phyloP scores from a whole-genome alignment of 1,140 invertebrate species.

The Oscheius sp. region DNA sequence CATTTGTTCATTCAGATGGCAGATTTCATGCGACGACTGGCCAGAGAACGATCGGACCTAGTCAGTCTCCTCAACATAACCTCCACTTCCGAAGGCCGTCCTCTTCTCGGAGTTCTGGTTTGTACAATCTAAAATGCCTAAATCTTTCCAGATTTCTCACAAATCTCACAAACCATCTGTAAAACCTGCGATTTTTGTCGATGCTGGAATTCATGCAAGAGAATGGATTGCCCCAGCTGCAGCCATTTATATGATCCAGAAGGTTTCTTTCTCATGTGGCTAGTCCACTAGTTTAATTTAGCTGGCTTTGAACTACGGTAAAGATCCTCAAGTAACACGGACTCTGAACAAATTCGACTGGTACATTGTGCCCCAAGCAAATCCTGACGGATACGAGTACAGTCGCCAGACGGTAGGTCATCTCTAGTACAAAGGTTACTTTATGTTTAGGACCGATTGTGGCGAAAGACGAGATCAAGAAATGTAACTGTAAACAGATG shows the following conservation, averaged over 20 bases:
- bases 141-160: constrained; percentile 26
- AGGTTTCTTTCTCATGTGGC: constrained; percentile 19
- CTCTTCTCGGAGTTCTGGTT: constrained; percentile 50
- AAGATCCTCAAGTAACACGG: constrained; percentile 56
- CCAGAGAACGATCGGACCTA: constrained; percentile 38
- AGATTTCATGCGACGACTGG: constrained; percentile 43
- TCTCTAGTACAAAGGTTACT: neutral
- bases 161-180: constrained; percentile 4
- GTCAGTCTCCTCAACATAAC: constrained; percentile 49
- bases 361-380: constrained; percentile 68
- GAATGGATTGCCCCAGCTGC: constrained; percentile 63
- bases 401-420: constrained; percentile 41
- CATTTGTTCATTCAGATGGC: constrained; percentile 45
- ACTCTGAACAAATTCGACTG: constrained; percentile 76
- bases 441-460: constrained; percentile 60
- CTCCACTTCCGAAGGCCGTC: constrained; percentile 50
- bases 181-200: constrained; percentile 60
- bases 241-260: constrained; percentile 60
- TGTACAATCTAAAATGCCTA: constrained; percentile 9
- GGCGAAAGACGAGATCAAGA: constrained; percentile 63
- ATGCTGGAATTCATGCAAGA: constrained; percentile 62
- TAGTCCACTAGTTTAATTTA: constrained; percentile 10
- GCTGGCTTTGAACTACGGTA: constrained; percentile 43
- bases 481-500: constrained; percentile 52
- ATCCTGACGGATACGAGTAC: constrained; percentile 63